Base-by-base conservation (phyloP, 2,113 vertebrate species). In the Pseudonaja textilis region DNA sequence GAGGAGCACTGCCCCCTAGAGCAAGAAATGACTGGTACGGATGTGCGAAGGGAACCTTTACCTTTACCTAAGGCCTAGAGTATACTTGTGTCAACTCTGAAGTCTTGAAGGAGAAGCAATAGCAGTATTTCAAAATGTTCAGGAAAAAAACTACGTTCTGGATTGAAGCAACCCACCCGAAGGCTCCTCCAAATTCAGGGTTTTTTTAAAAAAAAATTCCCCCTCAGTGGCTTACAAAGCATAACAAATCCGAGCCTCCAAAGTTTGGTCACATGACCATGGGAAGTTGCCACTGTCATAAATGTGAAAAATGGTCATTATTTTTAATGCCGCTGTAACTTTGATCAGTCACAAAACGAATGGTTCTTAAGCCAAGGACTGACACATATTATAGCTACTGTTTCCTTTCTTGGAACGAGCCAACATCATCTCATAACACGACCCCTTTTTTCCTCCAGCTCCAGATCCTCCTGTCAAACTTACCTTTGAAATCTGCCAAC, bases 141-240 rank as follows among this genome's bases (percentile, higher is more conserved):
- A 89, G 89, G 9, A 50, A 50, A 50, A 50, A 94, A 6, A 20
- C 9, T 5, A 89, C 69, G 8, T 50, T 50, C 47, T 50, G 47
- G 74, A 34, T 4, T 14, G 39, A 94, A 92, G 22, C 74, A 87
- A 92, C 20, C 89, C 88, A 92, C 12, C 6, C 39, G 59, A 89
- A 69, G 91, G 42, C 16, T 89, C 9, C 57, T 91, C 52, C 64
- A 45, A 26, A 12, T 91, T 95, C 64, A 93, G 93, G 52, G 20
- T 91, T 91, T 91, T 94, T 56, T 56, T 20, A 5, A 91, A 25
- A 54, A 54, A 93, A 95, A 69, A 25, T 56, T 23, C 57, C 91
- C 85, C 91, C 52, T 9, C 0, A 1, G 18, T 86, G 57, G 87
- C 94, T 94, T 89, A 47, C 64, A 95, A 94, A 90, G 16, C 1